These are phyloP conservation scores for Peromyscus melanophrys DNA, from an alignment of 2,797 vertebrate species.

Conservation along the genomic window DNA sequence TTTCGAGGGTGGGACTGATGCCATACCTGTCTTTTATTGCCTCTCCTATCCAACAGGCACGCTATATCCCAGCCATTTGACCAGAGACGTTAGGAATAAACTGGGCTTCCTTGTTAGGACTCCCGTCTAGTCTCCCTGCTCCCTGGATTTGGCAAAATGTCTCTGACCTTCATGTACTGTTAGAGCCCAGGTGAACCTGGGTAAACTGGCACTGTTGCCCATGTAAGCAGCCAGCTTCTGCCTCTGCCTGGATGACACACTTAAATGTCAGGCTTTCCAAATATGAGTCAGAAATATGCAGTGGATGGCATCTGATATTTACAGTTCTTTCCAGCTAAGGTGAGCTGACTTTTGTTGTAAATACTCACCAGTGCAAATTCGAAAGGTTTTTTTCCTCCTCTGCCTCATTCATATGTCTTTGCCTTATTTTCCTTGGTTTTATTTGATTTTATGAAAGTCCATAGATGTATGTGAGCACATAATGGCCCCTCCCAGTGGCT, in stretches of 20 bases:
- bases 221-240: neutral
- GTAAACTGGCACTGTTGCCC: neutral
- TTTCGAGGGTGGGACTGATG: neutral
- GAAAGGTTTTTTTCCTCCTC: neutral
- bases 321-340: conserved; percentile 67
- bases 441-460: conserved; percentile 58
- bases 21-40: neutral
- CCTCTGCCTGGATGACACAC: neutral
- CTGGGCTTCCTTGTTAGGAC: neutral
- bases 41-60: neutral
- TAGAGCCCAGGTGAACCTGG: neutral
- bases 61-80: neutral
- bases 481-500: neutral
- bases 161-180: neutral
- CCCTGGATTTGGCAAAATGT: neutral
- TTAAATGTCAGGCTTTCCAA: conserved; percentile 75
- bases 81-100: neutral
- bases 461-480: conserved; percentile 11
- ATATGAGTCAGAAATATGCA: conserved; percentile 6
- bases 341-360: conserved; percentile 61
- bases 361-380: conserved; percentile 70
- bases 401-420: neutral
- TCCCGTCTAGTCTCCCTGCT: neutral
- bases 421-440: conserved; percentile 54
- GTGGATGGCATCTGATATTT: conserved; percentile 61